Percentiles rank a stretch among this genome's conserved stretches.
These are phyloP conservation scores for Heterodera carotae DNA, from an alignment of 1,140 invertebrate genomes.

Conservation along the genomic window DNA sequence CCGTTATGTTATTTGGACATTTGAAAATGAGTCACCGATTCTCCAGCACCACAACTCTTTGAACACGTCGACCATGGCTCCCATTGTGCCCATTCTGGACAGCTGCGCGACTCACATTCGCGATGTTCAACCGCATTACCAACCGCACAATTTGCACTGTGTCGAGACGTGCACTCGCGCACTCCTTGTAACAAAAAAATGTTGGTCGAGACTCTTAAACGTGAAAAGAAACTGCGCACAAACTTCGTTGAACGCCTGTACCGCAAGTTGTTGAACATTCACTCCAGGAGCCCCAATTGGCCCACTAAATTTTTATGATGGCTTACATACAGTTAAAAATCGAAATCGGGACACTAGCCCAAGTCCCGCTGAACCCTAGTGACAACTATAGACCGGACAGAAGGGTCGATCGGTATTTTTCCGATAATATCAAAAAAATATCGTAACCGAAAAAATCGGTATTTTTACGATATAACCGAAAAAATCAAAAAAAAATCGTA, in stretches of 20 bases:
- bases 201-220: background rate
- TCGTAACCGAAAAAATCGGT: too few relatives aligned
- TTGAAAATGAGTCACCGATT: slow-evolving; percentile 13
- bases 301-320: background rate
- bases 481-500: too few relatives aligned
- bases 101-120: slow-evolving; percentile 6
- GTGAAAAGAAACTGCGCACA: background rate
- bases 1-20: too few relatives aligned
- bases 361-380: too few relatives aligned
- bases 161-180: slow-evolving; percentile 17
- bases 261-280: slow-evolving; percentile 17
- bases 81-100: slow-evolving; percentile 23
- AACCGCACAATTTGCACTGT: slow-evolving; percentile 18
- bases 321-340: background rate
- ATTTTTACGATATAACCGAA: too few relatives aligned
- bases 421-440: too few relatives aligned
- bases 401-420: too few relatives aligned
- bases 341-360: too few relatives aligned
- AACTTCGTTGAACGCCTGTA: background rate
- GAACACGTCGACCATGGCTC: slow-evolving; percentile 27
- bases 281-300: slow-evolving; percentile 16
- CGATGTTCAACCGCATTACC: slow-evolving; percentile 8
- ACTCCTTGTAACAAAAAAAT: background rate
- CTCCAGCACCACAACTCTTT: slow-evolving; percentile 27
- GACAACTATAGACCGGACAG: too few relatives aligned